Percentiles rank a stretch among this genome's conserved stretches.
phyloP scores from a whole-genome alignment of 1,140 invertebrate genomes.

The Vanessa atalanta region DNA sequence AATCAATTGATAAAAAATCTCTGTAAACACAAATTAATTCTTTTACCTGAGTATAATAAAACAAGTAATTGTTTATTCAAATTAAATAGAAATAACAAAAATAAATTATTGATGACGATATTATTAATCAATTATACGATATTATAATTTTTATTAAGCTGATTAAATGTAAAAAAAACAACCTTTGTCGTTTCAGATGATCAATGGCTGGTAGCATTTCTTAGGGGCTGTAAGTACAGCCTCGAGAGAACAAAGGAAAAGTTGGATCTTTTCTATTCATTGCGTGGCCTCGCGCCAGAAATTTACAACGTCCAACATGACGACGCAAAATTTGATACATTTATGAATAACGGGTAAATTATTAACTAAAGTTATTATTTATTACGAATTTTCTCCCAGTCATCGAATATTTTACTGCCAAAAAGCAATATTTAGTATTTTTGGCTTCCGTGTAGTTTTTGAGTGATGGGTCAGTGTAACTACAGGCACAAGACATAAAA shows the following conservation, averaged over 20 bases:
- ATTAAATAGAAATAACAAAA: too few species aligned
- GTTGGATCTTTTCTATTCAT: conserved; percentile 83
- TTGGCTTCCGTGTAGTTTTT: too few species aligned
- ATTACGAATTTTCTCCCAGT: neutral
- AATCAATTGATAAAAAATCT: neutral
- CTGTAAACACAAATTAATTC: too few species aligned
- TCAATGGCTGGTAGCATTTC: conserved; percentile 82
- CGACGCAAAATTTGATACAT: conserved; percentile 61
- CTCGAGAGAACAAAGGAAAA: conserved; percentile 84
- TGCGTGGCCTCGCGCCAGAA: conserved; percentile 82
- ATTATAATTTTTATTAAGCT: neutral
- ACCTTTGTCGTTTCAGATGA: conserved; percentile 70
- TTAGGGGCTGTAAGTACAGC: conserved; percentile 85
- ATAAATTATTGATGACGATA: too few species aligned
- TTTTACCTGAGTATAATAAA: too few species aligned
- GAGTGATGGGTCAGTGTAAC: too few species aligned
- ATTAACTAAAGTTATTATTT: neutral
- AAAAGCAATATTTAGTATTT: too few species aligned
- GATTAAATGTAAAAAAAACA: neutral
- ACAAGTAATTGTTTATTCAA: too few species aligned
- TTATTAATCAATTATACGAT: too few species aligned
- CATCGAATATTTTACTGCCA: too few species aligned
- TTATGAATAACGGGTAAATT: conserved; percentile 67
- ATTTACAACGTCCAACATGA: conserved; percentile 51
- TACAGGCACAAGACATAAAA: too few species aligned